These are phyloP conservation scores for Phyllopteryx taeniolatus DNA, from an alignment of 2,113 vertebrate genomes.

Conservation along the genomic window DNA sequence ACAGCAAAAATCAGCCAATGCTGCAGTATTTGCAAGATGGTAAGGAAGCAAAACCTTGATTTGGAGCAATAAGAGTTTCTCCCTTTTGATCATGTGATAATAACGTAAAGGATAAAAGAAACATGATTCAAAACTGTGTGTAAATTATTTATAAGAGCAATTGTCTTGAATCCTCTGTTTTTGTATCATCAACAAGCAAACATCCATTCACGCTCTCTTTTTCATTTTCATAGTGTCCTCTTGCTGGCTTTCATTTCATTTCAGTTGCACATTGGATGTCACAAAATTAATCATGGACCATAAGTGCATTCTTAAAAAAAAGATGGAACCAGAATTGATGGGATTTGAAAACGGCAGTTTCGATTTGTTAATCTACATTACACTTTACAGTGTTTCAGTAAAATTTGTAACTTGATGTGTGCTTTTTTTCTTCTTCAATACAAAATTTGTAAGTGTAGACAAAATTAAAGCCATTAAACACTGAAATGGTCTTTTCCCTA, in stretches of 20 bases:
- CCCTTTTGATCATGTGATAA: slow-evolving; percentile 29
- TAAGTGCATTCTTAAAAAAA: background rate
- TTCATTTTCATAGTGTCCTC: slow-evolving; percentile 1
- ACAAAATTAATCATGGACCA: background rate
- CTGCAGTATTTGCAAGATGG: slow-evolving; percentile 12
- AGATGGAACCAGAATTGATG: background rate
- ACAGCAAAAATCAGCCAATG: slow-evolving; percentile 25
- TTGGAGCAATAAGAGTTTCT: slow-evolving; percentile 7
- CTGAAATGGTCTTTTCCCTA: background rate
- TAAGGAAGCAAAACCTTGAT: slow-evolving; percentile 14
- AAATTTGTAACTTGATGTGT: background rate
- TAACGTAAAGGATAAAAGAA: slow-evolving; percentile 37
- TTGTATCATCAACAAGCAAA: background rate
- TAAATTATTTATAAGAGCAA: slow-evolving; percentile 34
- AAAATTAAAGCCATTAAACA: background rate
- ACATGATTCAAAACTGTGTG: slow-evolving; percentile 15
- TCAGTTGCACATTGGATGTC: background rate
- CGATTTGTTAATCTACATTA: background rate
- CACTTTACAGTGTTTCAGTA: background rate
- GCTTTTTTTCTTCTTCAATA: background rate
- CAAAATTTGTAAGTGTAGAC: background rate
- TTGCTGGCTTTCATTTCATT: slow-evolving; percentile 9
- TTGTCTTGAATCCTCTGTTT: slow-evolving; percentile 6
- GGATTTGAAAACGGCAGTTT: background rate
- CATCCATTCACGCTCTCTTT: background rate